Evolutionary conservation across 2,888 invertebrate genomes (phyloP), one percentile per base, ranked within the genome.

Genomic region (Mystacides longicornis): DNA sequence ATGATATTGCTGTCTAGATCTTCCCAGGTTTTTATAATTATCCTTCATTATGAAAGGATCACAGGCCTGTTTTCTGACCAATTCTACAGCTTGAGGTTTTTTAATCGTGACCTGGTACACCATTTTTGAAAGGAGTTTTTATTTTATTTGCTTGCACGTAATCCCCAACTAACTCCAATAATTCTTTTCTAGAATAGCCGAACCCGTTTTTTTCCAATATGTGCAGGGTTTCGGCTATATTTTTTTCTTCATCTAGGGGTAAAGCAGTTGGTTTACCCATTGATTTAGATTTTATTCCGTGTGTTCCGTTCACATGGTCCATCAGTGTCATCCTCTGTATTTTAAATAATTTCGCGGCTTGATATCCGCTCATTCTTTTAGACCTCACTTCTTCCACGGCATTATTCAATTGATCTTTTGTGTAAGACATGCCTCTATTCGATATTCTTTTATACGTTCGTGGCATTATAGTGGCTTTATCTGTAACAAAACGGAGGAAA

Each of bases 81-180:
- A 62, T 62, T 69, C 67, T 3, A 68, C 65, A 22, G 62, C 59
- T 64, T 69, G 65, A 4, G 67, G 67, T 56, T 60, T 64, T 64
- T 69, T 70, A 16, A 68, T 51, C 65, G 47, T 65, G 56, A 1
- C 66, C 65, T 21, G 66, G 67, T 3, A 59, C 57, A 2, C 63
- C 63, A 60, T 65, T 61, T 60, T 64, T 67, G 56, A 67, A 67
- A 2, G 64, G 63, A 27, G 63, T 66, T 60, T 59, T 53, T 4
- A 67, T 52, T 9, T 60, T 52, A 52, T 67, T 67, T 43, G 52
- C 42, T 21, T 47, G 42, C 4, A 65, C 63, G 56, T 64, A 68
- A 20, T 64, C 56, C 1, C 57, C 62, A 9, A 68, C 67, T 21
- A 63, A 48, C 46, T 66, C 18, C 60, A 49, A 47, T 31, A 67